Base-by-base conservation (phyloP, 2,888 invertebrate genomes). In the Leptinotarsa haldemani region DNA sequence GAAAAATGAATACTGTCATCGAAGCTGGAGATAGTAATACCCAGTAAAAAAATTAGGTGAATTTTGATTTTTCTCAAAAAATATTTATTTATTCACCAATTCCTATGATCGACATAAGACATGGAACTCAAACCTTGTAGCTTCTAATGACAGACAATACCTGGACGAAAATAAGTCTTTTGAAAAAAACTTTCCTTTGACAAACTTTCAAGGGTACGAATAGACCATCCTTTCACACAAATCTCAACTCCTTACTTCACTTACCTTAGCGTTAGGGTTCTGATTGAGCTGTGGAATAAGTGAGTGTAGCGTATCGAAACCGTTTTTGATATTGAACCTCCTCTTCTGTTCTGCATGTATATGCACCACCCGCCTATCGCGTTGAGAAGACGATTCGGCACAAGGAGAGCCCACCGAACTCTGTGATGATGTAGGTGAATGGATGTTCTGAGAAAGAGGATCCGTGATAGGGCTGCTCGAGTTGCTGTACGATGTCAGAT, bases 341-440 rank as follows among this genome's bases (percentile, higher is more conserved):
- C 98, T 91, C 87, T 98, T 98, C 88, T 98, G 97, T 85, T 98
- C 98, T 0, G 98, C 97, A 87, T 97, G 97, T 82, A 97, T 94
- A 87, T 98, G 98, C 16, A 96, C 95, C 76, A 94, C 95, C 70
- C 97, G 91, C 63, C 94, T 90, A 85, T 95, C 93, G 64, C 89
- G 86, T 78, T 90, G 89, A 79, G 63, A 66, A 1, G 77, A 74
- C 30, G 71, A 65, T 30, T 91, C 89, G 2, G 88, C 83, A 68
- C 85, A 86, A 7, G 89, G 87, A 7, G 87, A 87, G n/a, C 86
- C 86, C 50, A 86, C 78, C 48, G 87, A 86, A 52, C 85, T 85
- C 77, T 87, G 85, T 47, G 94, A 94, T 53, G 94, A 94, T 69
- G 91, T 88, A 0, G 94, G 93, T 70, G 89, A 89, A 69, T 89